Evolutionary conservation across 1,140 invertebrate species (phyloP).

Genomic region (Heliothis virescens): DNA sequence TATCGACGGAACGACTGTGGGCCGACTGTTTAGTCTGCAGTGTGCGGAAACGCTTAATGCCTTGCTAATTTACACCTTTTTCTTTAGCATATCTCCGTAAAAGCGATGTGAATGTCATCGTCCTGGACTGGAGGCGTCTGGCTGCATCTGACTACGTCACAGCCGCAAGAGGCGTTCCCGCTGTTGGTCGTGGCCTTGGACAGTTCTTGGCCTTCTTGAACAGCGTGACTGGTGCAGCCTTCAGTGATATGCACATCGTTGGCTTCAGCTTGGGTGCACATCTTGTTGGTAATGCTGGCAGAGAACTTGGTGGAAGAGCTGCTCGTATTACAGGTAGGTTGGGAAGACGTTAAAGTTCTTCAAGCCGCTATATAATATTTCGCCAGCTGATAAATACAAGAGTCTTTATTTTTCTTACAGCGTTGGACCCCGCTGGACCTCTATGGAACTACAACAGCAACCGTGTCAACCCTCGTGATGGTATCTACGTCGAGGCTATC

Average conservation of each 20-base stretch:
- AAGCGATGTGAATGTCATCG: slow-evolving; percentile 87
- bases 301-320: slow-evolving; percentile 64
- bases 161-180: slow-evolving; percentile 79
- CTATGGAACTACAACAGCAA: slow-evolving; percentile 61
- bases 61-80: too few relatives aligned
- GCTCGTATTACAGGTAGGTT: slow-evolving; percentile 64
- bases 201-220: slow-evolving; percentile 83
- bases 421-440: slow-evolving; percentile 65
- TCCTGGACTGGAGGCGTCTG: slow-evolving; percentile 88
- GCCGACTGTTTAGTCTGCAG: too few relatives aligned
- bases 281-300: slow-evolving; percentile 93
- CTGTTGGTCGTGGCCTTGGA: slow-evolving; percentile 74
- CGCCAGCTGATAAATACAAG: too few relatives aligned
- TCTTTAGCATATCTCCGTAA: slow-evolving; percentile 66
- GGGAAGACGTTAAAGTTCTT: too few relatives aligned
- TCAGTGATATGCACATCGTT: slow-evolving; percentile 91
- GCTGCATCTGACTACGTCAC: slow-evolving; percentile 82
- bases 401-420: slow-evolving; percentile 28
- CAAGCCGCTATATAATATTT: not conserved
- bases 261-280: slow-evolving; percentile 96
- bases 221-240: slow-evolving; percentile 56
- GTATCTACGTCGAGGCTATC: slow-evolving; percentile 88
- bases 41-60: too few relatives aligned
- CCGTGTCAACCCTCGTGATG: slow-evolving; percentile 76
- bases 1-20: too few relatives aligned